Evolutionary conservation across 2,797 vertebrate species (phyloP), one percentile per base, ranked within the genome.

Genomic region (Chelon auratus): DNA sequence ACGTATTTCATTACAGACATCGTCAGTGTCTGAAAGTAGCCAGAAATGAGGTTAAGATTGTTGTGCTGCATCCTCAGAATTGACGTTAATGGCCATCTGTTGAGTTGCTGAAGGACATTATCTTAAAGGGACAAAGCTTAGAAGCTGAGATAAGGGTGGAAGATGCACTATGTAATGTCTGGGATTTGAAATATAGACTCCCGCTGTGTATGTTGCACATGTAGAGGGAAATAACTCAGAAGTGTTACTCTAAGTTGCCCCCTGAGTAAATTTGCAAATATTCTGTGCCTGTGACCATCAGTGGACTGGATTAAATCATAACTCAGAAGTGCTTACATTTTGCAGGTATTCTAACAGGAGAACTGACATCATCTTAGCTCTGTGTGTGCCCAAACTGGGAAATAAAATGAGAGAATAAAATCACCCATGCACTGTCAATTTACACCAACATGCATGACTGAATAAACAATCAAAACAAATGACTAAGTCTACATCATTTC

Each of bases 21-120:
- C 59, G 75, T 75, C 69, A 69, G 54, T 15, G 9, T 70, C 58
- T 78, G 76, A 71, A 64, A 74, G 62, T 22, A 26, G 57, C 71
- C 55, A 68, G 75, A 81, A 77, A 81, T 70, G 2, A 80, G 72
- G 39, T 55, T 76, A 62, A 20, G 62, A 73, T 68, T 78, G 61
- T 78, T 72, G 58, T 58, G 74, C 66, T 63, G 33, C 68, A 56
- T 68, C 60, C 58, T 75, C 48, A 58, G 15, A 80, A 53, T 45
- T 70, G 80, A 81, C 73, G 82, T 68, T 71, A 87, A 80, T 63
- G 64, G 79, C 71, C 50, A 81, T 60, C 64, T 42, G 72, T 54
- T 81, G 66, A 76, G 75, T 55, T 52, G 62, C 64, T 74, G 65
- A 81, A 84, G 75, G 72, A 77, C 73, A 77, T 87, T 82, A 81